Evolutionary conservation across 2,113 vertebrate genomes (phyloP), one percentile per base, ranked within the genome.

Genomic region (Pomatorhinus ruficollis): DNA sequence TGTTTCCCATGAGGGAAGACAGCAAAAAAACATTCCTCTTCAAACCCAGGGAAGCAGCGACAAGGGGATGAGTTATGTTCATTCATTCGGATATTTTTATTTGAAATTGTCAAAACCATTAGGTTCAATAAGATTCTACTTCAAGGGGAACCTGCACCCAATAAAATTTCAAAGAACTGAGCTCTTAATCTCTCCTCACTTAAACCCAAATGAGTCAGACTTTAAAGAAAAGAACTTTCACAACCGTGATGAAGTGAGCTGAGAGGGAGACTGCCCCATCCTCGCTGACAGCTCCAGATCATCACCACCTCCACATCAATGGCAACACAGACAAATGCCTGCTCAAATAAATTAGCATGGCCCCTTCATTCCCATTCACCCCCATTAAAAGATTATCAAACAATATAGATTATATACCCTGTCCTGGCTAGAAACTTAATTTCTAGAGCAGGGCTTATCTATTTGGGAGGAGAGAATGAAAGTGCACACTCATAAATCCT

Each of bases 1-100:
- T 95, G 89, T 91, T 95, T 96, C 95, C 94, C 93, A 94, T 75
- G 83, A 95, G 69, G 60, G 40, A 94, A 95, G 72, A 68, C 7
- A 75, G 80, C 30, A 84, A 72, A 87, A 84, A 87, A 91, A 21
- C 57, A 93, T 64, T 92, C 61, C 56, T 72, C 91, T 96, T 89
- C 83, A 94, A 95, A 91, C 35, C 27, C 52, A 64, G 86, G 60
- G 56, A 95, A 89, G 66, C 65, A 61, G 40, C 1, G 0, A 81
- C 89, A 81, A 74, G 64, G 54, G 82, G 53, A 70, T 70, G 56
- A 93, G 35, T 94, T 93, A 91, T 5, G 23, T 60, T 89, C 35
- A 77, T 83, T 92, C 54, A n/a, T 15, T 77, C 44, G 25, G 76
- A 42, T 87, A 78, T 75, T 92, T 95, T 92, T 52, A 70, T 56